Base-by-base conservation (phyloP, 2,797 vertebrate genomes). In the Pipistrellus nathusii region DNA sequence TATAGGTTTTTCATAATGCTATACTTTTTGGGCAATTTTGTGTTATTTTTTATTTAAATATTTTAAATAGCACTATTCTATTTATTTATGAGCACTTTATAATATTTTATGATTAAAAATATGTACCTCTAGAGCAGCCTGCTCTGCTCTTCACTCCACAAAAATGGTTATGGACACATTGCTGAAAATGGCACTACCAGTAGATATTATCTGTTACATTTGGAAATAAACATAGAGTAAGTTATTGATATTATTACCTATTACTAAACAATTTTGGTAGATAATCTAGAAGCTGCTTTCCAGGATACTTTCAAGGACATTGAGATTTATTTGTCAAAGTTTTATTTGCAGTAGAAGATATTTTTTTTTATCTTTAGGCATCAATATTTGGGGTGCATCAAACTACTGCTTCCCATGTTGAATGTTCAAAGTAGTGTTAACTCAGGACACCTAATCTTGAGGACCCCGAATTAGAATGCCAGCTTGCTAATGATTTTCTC, bases 31-130 rank as follows among this genome's bases (percentile, higher is more conserved):
- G 14, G 13, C 30, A 93, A 85, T 66, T 95, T 68, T 35, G 20
- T 23, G 6, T 35, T 53, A 46, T 72, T 85, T 82, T 85, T 41
- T 41, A 41, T 41, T 41, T 41, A 41, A 41, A 41, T 41, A 41
- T 41, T 41, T 41, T 41, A 41, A 7, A 41, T 41, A 41, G 38
- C 69, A 53, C 75, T 91, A 5, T 55, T 80, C 25, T 30, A 20
- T 73, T 83, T 93, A 89, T 80, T 84, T 21, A 55, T 82, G 66
- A 91, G 41, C 2, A 62, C 8, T 82, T n/a, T 38, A 27, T 57
- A 41, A 76, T 80, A 88, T 84, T 82, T 27, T 55, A 64, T 85
- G 69, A 80, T 53, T 88, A 71, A 69, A 89, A 32, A 55, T 32
- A 53, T 75, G 3, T 13, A 57, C 48, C 4, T 53, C 13, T 46